Base-by-base conservation (phyloP, 2,113 vertebrate species). In the Indicator indicator region DNA sequence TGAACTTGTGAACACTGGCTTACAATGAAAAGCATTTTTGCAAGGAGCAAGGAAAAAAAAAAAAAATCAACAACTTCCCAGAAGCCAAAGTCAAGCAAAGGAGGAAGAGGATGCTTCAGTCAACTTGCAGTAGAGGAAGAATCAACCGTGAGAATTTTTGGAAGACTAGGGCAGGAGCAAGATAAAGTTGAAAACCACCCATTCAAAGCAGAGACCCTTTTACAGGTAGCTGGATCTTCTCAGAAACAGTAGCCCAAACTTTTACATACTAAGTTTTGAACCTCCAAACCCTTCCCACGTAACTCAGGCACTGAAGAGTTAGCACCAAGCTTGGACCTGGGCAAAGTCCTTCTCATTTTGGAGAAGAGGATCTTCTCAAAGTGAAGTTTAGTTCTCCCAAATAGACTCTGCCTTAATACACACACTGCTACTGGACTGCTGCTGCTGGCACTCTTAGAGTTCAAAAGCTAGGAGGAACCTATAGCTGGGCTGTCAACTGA, bases 71-170 rank as follows among this genome's bases (percentile, higher is more conserved):
- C 11, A 42, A 50, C n/a, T 5, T 86, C 48, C n/a, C 13, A 38
- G 38, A 63, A 64, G 55, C 21, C 50, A 58, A 58, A 67, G 13
- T 26, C 30, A 40, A 58, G 38, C 44, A 64, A 64, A 67, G 4
- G 8, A 13, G 27, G 27, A 89, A 93, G 27, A 76, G 40, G 70
- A 70, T 63, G 7, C 19, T 64, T 52, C 12, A 11, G 46, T 28
- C 28, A 40, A 13, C 42, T 16, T 50, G 33, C 4, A 76, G 85
- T 59, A 56, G 21, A 70, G 24, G 8, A 69, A 54, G 27, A 64
- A 40, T 23, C 10, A 5, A 24, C 60, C 63, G 48, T 0, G 0
- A 65, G 67, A 50, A 30, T 59, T 38, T 55, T 40, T n/a, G 7
- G 38, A 75, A 68, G 15, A 70, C 48, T 75, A 33, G 62, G 70